These are phyloP conservation scores for Mythimna loreyi DNA, from an alignment of 2,888 invertebrate species.

Conservation along the genomic window DNA sequence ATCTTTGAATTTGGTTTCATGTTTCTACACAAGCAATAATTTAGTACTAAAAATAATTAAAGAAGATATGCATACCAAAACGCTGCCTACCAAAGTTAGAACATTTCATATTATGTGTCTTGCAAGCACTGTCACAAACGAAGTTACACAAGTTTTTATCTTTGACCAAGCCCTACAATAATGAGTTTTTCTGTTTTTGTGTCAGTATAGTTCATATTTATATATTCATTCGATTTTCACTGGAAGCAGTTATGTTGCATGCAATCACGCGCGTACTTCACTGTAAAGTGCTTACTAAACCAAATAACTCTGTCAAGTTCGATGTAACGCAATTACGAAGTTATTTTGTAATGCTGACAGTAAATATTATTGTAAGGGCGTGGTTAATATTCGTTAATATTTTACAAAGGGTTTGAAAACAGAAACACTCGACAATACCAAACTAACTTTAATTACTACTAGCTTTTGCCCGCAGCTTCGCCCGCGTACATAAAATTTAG, in stretches of 20 bases:
- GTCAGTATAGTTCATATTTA: conserved; percentile 12
- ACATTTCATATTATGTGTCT: conserved; percentile 30
- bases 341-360: conserved; percentile 1
- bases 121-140: conserved; percentile 10
- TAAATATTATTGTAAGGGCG: background rate
- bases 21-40: too few relatives aligned
- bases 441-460: background rate
- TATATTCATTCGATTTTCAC: background rate
- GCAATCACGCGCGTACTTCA: background rate
- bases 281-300: background rate
- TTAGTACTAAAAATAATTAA: too few relatives aligned
- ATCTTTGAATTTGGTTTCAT: too few relatives aligned
- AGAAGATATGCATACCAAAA: conserved; percentile 28
- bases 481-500: too few relatives aligned
- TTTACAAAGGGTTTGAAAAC: background rate
- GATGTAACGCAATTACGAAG: conserved; percentile 6
- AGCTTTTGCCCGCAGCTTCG: too few relatives aligned
- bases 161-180: conserved; percentile 13
- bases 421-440: background rate
- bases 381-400: background rate
- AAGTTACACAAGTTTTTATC: conserved; percentile 24
- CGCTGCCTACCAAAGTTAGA: background rate
- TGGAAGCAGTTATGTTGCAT: background rate
- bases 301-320: background rate
- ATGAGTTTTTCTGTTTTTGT: conserved; percentile 9